Percentiles rank a stretch among this genome's conserved stretches.
Evolutionary conservation across 2,888 invertebrate species (phyloP).

Genomic region (Notodonta dromedarius): DNA sequence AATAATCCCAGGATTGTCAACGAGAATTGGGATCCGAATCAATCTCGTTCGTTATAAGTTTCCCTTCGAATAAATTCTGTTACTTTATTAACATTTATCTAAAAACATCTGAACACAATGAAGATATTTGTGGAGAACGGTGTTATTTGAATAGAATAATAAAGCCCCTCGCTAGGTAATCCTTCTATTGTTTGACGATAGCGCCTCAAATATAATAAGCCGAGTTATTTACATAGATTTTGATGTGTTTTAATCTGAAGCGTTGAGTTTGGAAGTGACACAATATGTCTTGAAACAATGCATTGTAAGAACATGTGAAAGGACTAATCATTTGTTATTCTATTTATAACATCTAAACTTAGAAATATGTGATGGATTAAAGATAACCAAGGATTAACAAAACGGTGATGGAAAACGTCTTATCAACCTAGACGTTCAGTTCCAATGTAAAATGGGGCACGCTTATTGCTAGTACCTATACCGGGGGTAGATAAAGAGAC

Average conservation of each 20-base stretch:
- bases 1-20: constrained; percentile 16
- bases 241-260: constrained; percentile 16
- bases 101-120: constrained; percentile 50
- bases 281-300: background rate
- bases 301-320: background rate
- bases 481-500: no score
- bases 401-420: background rate
- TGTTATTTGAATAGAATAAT: constrained; percentile 40
- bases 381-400: background rate
- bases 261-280: constrained; percentile 10
- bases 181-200: constrained; percentile 34
- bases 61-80: constrained; percentile 51
- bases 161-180: constrained; percentile 34
- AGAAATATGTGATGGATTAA: no score
- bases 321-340: no score
- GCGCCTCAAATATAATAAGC: constrained; percentile 13
- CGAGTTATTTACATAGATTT: constrained; percentile 23
- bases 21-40: constrained; percentile 50
- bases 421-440: no score
- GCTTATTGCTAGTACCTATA: no score
- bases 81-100: constrained; percentile 69
- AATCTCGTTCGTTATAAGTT: constrained; percentile 50
- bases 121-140: constrained; percentile 30
- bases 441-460: no score
- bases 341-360: no score